phyloP scores from a whole-genome alignment of 2,797 vertebrate genomes.

The Poliocrania exsul region DNA sequence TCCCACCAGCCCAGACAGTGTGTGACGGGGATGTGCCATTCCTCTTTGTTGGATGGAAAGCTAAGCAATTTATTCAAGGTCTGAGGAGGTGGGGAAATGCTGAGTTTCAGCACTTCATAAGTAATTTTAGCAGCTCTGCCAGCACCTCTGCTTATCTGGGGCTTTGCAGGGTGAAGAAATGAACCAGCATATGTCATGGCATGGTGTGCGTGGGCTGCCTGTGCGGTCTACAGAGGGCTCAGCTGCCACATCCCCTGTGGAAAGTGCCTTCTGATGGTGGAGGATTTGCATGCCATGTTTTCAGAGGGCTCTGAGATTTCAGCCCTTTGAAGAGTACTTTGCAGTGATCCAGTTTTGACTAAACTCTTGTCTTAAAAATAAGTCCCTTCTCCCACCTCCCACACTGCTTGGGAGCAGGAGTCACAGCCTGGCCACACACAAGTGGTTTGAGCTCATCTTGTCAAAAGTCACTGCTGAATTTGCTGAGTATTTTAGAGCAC shows the following conservation, averaged over 20 bases:
- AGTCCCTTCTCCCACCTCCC: neutral
- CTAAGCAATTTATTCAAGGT: neutral
- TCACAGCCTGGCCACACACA: rapidly evolving
- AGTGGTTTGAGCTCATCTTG: neutral
- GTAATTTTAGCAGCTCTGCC: neutral
- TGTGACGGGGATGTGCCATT: rapidly evolving
- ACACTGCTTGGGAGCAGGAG: neutral
- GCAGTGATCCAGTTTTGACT: neutral
- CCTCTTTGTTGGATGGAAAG: neutral
- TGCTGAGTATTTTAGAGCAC: neutral
- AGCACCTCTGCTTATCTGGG: neutral
- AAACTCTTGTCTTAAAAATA: neutral
- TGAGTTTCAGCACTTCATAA: neutral
- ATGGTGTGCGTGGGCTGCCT: neutral
- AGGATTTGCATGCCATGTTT: rapidly evolving
- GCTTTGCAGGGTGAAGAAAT: neutral
- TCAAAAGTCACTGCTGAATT: neutral
- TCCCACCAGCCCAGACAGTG: neutral
- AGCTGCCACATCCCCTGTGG: neutral
- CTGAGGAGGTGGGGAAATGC: neutral
- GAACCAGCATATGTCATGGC: rapidly evolving
- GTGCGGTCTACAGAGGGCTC: neutral
- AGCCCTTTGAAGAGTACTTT: neutral
- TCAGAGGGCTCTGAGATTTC: neutral
- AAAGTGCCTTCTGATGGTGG: neutral